phyloP scores from a whole-genome alignment of 2,888 invertebrate species.

The Prenolepis imparis region DNA sequence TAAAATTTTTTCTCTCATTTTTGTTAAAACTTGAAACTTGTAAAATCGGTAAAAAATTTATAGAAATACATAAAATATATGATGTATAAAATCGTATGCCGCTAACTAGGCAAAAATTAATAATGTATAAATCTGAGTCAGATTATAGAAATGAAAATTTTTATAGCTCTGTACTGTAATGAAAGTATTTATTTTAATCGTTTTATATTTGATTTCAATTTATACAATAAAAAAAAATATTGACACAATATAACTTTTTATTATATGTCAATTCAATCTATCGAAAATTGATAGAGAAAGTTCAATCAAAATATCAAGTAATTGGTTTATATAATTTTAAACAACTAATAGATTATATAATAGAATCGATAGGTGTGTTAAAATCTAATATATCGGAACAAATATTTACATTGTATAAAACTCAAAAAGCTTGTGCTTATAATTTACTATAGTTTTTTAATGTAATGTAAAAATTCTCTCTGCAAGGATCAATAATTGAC shows the following conservation, averaged over 20 bases:
- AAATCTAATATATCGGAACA: background rate
- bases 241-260: constrained; percentile 29
- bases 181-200: constrained; percentile 20
- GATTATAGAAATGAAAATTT: background rate
- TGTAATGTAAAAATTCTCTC: background rate
- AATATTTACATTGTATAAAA: background rate
- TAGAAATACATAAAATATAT: background rate
- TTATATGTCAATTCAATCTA: constrained; percentile 15
- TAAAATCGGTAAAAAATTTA: constrained; percentile 16
- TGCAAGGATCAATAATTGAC: background rate
- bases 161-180: constrained; percentile 1
- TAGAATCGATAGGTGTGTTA: background rate
- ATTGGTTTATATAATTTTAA: constrained; percentile 46
- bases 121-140: constrained; percentile 6
- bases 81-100: background rate
- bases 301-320: constrained; percentile 21
- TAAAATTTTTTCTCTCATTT: background rate
- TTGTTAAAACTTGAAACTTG: background rate
- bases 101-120: background rate
- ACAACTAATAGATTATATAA: constrained; percentile 40
- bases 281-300: constrained; percentile 39
- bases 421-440: background rate
- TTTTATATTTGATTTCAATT: constrained; percentile 30
- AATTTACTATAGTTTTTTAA: background rate
- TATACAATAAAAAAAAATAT: constrained; percentile 41